Evolutionary conservation across 2,888 invertebrate genomes (phyloP).

Genomic region (Campoplex capitator): DNA sequence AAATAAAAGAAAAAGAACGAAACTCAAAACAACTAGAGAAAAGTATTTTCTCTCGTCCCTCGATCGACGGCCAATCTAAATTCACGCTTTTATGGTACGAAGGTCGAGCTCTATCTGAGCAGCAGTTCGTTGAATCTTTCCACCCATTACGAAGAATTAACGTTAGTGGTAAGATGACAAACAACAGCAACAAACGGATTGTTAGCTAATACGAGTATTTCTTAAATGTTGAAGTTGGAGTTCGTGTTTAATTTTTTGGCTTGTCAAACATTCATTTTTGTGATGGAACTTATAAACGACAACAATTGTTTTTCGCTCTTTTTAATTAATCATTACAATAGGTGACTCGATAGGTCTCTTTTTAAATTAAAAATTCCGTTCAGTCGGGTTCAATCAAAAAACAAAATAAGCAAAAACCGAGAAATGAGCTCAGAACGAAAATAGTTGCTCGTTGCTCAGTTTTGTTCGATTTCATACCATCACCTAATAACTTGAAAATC

Average conservation of each 20-base stretch:
- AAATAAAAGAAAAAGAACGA: not conserved
- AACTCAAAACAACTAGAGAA: slow-evolving; percentile 1
- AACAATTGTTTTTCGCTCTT: slow-evolving; percentile 3
- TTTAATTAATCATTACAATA: not conserved
- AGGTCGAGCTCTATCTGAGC: slow-evolving; percentile 1
- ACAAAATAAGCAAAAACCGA: not conserved
- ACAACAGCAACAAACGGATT: slow-evolving; percentile 7
- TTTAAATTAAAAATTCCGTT: not conserved
- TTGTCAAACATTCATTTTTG: not conserved
- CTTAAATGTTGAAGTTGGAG: slow-evolving; percentile 3
- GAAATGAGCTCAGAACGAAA: not conserved
- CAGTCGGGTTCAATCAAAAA: not conserved
- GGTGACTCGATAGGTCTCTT: not conserved
- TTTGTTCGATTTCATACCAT: not conserved
- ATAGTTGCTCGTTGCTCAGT: not conserved
- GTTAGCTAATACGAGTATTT: slow-evolving; percentile 42
- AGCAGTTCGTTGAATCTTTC: slow-evolving; percentile 41
- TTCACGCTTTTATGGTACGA: slow-evolving; percentile 42
- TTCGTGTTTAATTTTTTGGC: not conserved
- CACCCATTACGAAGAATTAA: slow-evolving; percentile 45
- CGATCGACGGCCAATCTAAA: slow-evolving; percentile 31
- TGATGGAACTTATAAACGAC: not conserved
- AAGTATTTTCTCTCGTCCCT: slow-evolving; percentile 29
- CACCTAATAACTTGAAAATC: not conserved
- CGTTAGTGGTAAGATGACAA: slow-evolving; percentile 57